phyloP scores from a whole-genome alignment of 2,113 vertebrate genomes.

The Megaceryle maxima region DNA sequence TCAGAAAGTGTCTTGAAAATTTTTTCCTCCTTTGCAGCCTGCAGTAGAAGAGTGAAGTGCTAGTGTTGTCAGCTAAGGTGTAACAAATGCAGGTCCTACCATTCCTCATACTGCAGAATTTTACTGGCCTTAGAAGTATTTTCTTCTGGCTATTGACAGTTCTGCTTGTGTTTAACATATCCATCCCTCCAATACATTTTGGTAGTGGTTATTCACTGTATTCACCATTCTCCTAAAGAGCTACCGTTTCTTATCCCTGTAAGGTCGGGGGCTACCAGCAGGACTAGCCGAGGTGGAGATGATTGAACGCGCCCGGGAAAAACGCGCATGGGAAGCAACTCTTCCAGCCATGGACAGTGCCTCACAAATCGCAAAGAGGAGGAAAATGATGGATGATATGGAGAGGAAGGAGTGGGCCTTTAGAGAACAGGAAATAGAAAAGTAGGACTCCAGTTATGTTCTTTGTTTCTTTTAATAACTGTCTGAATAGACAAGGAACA shows the following conservation, averaged over 20 bases:
- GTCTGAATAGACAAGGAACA: not conserved
- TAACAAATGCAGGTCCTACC: not conserved
- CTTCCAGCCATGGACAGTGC: slow-evolving; percentile 81
- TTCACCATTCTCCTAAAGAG: not conserved
- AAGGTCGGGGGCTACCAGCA: slow-evolving; percentile 90
- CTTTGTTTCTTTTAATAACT: not conserved
- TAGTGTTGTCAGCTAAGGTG: not conserved
- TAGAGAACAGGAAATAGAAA: slow-evolving; percentile 89
- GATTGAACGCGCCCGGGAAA: slow-evolving; percentile 86
- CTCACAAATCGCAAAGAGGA: slow-evolving; percentile 79
- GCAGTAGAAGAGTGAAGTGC: not conserved
- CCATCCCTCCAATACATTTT: not conserved
- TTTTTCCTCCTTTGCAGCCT: not conserved
- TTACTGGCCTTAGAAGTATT: not conserved
- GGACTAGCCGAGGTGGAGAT: slow-evolving; percentile 89
- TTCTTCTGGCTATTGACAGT: not conserved
- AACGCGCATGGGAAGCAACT: slow-evolving; percentile 84
- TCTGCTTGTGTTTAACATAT: not conserved
- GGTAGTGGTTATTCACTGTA: not conserved
- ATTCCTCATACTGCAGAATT: not conserved
- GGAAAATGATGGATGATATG: slow-evolving; percentile 89
- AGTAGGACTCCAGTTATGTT: slow-evolving; percentile 69
- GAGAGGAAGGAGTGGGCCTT: slow-evolving; percentile 92
- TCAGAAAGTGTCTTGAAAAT: not conserved
- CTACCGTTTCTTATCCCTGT: not conserved